These are phyloP conservation scores for Pardalotus punctatus DNA, from an alignment of 2,113 vertebrate species.

Conservation along the genomic window DNA sequence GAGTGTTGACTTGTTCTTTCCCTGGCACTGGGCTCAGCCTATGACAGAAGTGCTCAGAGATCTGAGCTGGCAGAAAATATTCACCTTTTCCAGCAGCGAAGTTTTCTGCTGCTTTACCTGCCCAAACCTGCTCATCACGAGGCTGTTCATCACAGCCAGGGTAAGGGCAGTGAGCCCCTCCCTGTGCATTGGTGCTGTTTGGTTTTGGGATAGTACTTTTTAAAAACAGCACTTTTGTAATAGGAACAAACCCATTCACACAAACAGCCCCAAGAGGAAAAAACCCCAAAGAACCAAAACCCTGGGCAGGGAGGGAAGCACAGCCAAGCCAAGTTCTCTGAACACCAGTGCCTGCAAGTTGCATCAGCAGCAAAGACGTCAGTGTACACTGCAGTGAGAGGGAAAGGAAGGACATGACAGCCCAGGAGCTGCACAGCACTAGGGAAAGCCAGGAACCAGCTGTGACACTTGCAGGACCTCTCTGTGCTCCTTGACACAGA, in stretches of 20 bases:
- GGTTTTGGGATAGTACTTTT: not conserved
- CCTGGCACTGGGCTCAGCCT: not conserved
- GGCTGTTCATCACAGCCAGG: fast-evolving
- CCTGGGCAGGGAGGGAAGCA: not conserved
- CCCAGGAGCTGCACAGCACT: not conserved
- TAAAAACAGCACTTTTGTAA: not conserved
- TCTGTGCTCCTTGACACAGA: not conserved
- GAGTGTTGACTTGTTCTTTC: not conserved
- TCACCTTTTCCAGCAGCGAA: not conserved
- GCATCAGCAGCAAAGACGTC: conserved; percentile 6
- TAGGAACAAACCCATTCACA: not conserved
- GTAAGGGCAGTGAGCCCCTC: not conserved
- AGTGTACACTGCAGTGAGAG: not conserved
- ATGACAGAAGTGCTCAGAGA: fast-evolving
- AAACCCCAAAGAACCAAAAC: not conserved
- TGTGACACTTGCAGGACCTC: not conserved
- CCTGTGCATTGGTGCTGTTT: not conserved
- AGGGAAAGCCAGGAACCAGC: not conserved
- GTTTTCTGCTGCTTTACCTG: not conserved
- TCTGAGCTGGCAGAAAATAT: not conserved
- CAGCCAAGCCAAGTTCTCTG: not conserved
- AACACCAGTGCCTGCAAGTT: not conserved
- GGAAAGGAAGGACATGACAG: not conserved
- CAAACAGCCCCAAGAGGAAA: not conserved
- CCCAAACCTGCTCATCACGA: fast-evolving